phyloP scores from a whole-genome alignment of 2,888 invertebrate genomes.

The Agriopis aurantiaria region DNA sequence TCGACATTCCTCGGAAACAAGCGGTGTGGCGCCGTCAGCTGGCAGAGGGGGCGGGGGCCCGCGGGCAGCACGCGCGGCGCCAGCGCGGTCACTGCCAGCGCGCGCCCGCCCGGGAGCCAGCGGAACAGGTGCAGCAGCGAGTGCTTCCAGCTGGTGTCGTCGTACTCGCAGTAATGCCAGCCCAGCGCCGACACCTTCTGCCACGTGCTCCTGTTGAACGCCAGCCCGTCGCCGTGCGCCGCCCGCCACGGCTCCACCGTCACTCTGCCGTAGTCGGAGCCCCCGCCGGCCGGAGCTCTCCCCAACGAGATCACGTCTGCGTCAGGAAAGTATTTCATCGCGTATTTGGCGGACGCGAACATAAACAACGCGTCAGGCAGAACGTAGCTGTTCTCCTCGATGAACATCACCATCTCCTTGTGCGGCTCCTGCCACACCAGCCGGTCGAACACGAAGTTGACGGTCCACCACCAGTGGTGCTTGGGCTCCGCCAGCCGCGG shows the following conservation, averaged over 20 bases:
- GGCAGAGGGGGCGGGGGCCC: constrained; percentile 30
- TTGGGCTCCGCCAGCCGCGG: constrained; percentile 57
- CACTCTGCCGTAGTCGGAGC: constrained; percentile 47
- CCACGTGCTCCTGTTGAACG: constrained; percentile 64
- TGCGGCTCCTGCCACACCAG: constrained; percentile 47
- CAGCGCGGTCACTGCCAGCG: constrained; percentile 52
- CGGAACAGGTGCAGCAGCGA: constrained; percentile 58
- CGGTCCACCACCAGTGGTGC: constrained; percentile 73
- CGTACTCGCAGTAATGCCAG: constrained; percentile 56
- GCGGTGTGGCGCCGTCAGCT: constrained; percentile 21
- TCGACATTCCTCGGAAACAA: constrained; percentile 55
- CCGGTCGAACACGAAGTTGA: constrained; percentile 56
- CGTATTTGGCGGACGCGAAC: constrained; percentile 49
- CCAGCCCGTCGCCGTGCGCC: constrained; percentile 57
- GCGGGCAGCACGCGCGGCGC: constrained; percentile 58
- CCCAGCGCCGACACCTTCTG: constrained; percentile 48
- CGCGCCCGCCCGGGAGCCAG: constrained; percentile 45
- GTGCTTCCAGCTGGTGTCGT: constrained; percentile 66
- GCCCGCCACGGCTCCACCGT: constrained; percentile 62
- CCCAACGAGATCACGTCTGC: constrained; percentile 60
- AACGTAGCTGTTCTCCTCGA: constrained; percentile 62
- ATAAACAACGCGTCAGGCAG: constrained; percentile 62
- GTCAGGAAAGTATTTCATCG: constrained; percentile 49
- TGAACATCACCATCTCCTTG: constrained; percentile 56
- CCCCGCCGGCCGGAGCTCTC: constrained; percentile 33